These are phyloP conservation scores for Ridgeia piscesae DNA, from an alignment of 1,140 invertebrate genomes.

Conservation along the genomic window DNA sequence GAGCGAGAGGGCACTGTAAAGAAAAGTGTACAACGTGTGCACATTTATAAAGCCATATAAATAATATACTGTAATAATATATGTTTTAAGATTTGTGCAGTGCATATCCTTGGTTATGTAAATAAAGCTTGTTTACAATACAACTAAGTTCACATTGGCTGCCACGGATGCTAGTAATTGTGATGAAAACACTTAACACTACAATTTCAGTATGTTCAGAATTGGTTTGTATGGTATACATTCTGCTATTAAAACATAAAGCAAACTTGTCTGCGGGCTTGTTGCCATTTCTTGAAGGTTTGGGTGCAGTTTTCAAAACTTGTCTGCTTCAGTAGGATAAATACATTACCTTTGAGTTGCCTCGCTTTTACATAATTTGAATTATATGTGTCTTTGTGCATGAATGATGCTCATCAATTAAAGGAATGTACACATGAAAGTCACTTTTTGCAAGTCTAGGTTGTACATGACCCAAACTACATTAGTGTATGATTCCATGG, in stretches of 20 bases:
- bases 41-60: not conserved
- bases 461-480: no score
- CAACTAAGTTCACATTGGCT: not conserved
- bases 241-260: not conserved
- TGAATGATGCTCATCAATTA: not conserved
- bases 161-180: not conserved
- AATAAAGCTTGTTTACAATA: not conserved
- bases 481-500: no score
- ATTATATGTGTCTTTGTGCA: not conserved
- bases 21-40: not conserved
- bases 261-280: not conserved
- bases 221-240: not conserved
- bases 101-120: not conserved
- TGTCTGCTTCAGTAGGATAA: not conserved
- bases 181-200: not conserved
- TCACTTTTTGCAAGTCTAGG: not conserved
- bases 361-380: not conserved
- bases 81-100: not conserved
- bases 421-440: not conserved
- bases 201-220: not conserved
- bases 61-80: slow-evolving; percentile 2
- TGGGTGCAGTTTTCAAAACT: not conserved
- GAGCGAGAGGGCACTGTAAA: not conserved
- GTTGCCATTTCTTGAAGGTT: not conserved
- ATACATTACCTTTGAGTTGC: not conserved